Conservation (phyloP, 2,888 invertebrate species). For the Hirtodrosophila histrioides region DNA sequence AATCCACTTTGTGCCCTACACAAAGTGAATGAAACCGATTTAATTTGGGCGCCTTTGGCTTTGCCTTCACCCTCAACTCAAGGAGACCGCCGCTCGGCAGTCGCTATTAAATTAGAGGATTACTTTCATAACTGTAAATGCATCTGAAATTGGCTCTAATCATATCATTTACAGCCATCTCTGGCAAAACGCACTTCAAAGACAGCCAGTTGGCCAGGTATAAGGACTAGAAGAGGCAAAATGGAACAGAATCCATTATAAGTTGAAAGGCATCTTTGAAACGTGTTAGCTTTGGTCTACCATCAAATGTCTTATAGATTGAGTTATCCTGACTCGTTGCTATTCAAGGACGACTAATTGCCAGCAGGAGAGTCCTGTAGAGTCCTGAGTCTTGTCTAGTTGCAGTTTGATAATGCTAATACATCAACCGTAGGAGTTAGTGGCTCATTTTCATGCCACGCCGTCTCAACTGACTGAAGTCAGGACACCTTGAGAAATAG, state of each 20-base stretch:
- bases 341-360: conserved; percentile 33
- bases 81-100: conserved; percentile 38
- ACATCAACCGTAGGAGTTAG: conserved; percentile 30
- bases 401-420: conserved; percentile 41
- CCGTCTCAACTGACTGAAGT: conserved; percentile 22
- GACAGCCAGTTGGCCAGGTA: conserved; percentile 8
- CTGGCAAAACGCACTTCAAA: conserved; percentile 41
- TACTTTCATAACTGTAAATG: conserved; percentile 32
- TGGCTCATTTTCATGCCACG: not conserved
- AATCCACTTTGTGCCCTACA: conserved; percentile 47
- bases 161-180: conserved; percentile 27
- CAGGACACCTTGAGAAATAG: conserved; percentile 52
- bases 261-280: not conserved
- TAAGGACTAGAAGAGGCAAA: not conserved
- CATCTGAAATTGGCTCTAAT: conserved; percentile 36
- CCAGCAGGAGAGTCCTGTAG: conserved; percentile 1
- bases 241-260: not conserved
- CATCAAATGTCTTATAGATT: too few relatives aligned
- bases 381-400: conserved; percentile 3
- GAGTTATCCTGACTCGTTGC: not conserved
- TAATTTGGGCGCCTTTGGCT: conserved; percentile 37
- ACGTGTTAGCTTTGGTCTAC: too few relatives aligned
- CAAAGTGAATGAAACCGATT: conserved; percentile 50
- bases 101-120: conserved; percentile 64
- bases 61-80: conserved; percentile 7